phyloP scores from a whole-genome alignment of 2,113 vertebrate genomes.

The Rhinoderma darwinii region DNA sequence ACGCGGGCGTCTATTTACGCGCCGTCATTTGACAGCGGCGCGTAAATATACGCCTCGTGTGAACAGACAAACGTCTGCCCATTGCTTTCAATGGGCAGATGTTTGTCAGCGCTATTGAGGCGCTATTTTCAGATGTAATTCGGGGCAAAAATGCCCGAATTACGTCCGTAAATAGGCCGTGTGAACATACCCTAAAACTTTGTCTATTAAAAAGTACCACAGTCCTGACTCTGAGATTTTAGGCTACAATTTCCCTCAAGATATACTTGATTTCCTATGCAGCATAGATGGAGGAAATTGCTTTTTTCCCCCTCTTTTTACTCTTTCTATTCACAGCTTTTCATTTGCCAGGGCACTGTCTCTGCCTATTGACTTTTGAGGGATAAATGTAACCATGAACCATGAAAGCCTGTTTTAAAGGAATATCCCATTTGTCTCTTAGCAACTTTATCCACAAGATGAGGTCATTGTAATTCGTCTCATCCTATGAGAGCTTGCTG shows the following conservation, averaged over 20 bases:
- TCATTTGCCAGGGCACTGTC: neutral
- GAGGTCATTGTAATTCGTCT: conserved; percentile 27
- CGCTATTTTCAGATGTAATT: too few relatives aligned
- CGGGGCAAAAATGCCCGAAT: too few relatives aligned
- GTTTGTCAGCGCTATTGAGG: too few relatives aligned
- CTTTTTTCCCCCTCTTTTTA: neutral
- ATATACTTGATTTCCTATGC: neutral
- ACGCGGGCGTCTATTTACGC: too few relatives aligned
- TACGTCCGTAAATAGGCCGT: too few relatives aligned
- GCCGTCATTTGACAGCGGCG: too few relatives aligned
- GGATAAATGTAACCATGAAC: conserved; percentile 28
- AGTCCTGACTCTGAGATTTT: neutral
- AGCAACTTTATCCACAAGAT: conserved; percentile 28
- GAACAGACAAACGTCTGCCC: too few relatives aligned
- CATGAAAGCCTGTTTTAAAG: conserved; percentile 33
- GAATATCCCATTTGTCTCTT: conserved; percentile 29
- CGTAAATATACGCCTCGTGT: too few relatives aligned
- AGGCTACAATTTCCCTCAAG: neutral
- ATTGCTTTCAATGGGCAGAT: too few relatives aligned
- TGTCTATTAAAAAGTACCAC: too few relatives aligned
- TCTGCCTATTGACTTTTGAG: conserved; percentile 36
- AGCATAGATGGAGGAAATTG: neutral
- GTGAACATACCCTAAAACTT: too few relatives aligned
- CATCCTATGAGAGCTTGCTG: neutral
- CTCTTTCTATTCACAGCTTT: neutral